A percentile compares a stretch with the other conserved stretches of the same genome.
These are phyloP conservation scores for Arion vulgaris DNA, from an alignment of 1,140 invertebrate genomes.

Conservation along the genomic window DNA sequence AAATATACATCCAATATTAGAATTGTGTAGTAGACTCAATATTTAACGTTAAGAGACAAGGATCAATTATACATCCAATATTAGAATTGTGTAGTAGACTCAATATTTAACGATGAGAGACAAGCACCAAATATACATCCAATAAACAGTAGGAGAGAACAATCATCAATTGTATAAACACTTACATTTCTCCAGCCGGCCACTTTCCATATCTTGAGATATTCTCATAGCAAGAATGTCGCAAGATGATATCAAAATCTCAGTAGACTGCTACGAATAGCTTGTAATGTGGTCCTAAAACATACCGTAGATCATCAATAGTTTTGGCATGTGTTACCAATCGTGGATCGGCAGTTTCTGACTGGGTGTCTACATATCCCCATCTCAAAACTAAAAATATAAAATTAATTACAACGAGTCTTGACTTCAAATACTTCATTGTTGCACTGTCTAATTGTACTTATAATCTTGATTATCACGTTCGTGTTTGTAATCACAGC, in stretches of 20 bases:
- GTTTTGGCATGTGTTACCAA: not conserved
- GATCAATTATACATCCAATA: too few species aligned
- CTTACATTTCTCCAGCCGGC: constrained; percentile 11
- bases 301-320: constrained; percentile 17
- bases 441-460: not conserved
- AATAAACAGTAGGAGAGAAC: too few species aligned
- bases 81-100: too few species aligned
- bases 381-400: not conserved
- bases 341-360: not conserved
- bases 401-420: not conserved
- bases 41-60: too few species aligned
- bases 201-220: not conserved
- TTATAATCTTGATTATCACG: not conserved
- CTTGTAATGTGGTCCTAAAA: constrained; percentile 13
- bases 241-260: not conserved
- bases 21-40: too few species aligned
- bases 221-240: not conserved
- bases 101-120: too few species aligned
- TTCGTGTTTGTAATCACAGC: not conserved
- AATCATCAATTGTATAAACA: not conserved
- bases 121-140: too few species aligned
- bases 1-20: too few species aligned
- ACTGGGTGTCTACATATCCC: not conserved
- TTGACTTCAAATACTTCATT: not conserved
- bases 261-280: constrained; percentile 18